Percentiles rank a stretch among this genome's conserved stretches.
These are phyloP conservation scores for Ascidia mentula DNA, from an alignment of 23 tunicate genomes.

Conservation along the genomic window DNA sequence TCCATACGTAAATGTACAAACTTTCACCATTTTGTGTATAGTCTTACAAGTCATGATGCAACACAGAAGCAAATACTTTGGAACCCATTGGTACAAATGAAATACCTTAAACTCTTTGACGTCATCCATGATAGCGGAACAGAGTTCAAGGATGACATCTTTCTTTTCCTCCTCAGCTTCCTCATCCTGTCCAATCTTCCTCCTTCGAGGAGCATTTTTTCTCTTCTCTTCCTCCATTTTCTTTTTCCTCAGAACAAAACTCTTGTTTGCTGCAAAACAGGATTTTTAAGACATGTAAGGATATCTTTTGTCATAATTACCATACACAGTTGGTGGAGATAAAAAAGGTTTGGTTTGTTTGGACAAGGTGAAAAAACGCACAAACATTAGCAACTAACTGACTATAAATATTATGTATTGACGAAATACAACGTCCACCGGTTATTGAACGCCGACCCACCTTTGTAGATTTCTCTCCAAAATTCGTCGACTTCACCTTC, in stretches of 20 bases:
- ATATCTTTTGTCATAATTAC: no score
- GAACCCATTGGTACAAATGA: no score
- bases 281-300: no score
- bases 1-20: no score
- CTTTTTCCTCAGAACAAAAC: conserved; percentile 53
- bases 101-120: conserved; percentile 92
- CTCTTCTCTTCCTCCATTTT: conserved; percentile 66
- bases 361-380: neutral
- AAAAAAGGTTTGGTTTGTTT: no score
- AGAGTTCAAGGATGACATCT: conserved; percentile 72
- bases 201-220: conserved; percentile 65
- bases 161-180: conserved; percentile 72
- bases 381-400: neutral
- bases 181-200: conserved; percentile 48
- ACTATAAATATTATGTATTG: neutral
- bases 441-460: no score
- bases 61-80: no score
- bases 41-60: no score
- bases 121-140: conserved; percentile 74
- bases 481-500: conserved; percentile 93
- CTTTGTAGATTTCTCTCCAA: conserved; percentile 96
- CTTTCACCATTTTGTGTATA: no score
- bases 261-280: conserved; percentile 71
- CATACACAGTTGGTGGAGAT: no score
- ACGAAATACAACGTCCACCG: no score